Conservation (phyloP, 2,888 invertebrate genomes). For the Buathra laborator region DNA sequence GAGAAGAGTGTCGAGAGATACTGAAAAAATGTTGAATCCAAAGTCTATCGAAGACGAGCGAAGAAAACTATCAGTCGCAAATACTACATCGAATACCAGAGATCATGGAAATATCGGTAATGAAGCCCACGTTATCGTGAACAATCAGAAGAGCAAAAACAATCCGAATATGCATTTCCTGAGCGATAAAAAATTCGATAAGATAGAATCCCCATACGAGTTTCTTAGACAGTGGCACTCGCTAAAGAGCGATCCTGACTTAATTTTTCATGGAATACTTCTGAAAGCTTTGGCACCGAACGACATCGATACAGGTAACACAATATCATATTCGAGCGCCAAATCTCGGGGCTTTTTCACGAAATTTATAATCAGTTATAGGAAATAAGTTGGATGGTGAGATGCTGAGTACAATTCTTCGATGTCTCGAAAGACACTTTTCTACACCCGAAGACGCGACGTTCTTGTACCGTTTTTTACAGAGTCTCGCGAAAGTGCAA, state of each 20-base stretch:
- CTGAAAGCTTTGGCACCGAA: conserved; percentile 78
- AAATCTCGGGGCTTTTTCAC: background rate
- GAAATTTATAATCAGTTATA: conserved; percentile 78
- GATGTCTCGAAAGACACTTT: conserved; percentile 83
- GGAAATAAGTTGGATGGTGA: conserved; percentile 84
- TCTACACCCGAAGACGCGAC: conserved; percentile 78
- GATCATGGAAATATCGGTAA: background rate
- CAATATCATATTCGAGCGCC: conserved; percentile 69
- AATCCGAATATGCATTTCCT: background rate
- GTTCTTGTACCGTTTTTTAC: conserved; percentile 77
- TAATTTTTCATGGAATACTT: conserved; percentile 80
- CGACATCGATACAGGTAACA: conserved; percentile 73
- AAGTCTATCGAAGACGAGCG: background rate
- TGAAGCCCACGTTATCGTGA: background rate
- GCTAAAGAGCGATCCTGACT: conserved; percentile 78
- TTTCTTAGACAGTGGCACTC: conserved; percentile 83
- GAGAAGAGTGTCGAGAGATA: background rate
- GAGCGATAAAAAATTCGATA: conserved; percentile 42
- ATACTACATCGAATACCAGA: background rate
- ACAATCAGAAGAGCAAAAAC: background rate
- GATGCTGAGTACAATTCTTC: conserved; percentile 83
- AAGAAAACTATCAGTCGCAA: background rate
- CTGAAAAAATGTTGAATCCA: background rate
- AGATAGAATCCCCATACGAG: conserved; percentile 80
- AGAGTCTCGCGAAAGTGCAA: conserved; percentile 78